A percentile compares a stretch with the other conserved stretches of the same genome.
phyloP scores from a whole-genome alignment of 2,797 vertebrate species.

The Diplodus puntazzo region DNA sequence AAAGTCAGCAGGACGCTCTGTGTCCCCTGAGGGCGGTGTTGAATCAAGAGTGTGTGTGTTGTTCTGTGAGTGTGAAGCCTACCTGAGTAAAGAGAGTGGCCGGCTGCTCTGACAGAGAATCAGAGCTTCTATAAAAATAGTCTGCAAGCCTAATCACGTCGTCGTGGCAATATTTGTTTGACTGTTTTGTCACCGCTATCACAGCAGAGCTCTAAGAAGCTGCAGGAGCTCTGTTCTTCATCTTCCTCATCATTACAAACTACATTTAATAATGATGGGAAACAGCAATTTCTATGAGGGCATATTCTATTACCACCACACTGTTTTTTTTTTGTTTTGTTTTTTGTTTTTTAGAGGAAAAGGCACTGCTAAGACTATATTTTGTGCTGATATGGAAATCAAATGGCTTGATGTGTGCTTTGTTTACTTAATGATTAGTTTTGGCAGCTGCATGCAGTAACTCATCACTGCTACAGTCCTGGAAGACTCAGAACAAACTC shows the following conservation, averaged over 20 bases:
- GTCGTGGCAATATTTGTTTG: background rate
- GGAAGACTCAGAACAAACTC: conserved; percentile 13
- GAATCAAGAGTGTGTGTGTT: conserved; percentile 28
- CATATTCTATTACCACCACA: background rate
- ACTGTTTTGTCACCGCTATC: conserved; percentile 24
- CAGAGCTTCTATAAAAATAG: conserved; percentile 37
- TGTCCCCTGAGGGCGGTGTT: conserved; percentile 54
- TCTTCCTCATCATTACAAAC: conserved; percentile 17
- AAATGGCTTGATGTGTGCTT: conserved; percentile 28
- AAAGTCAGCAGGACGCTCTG: conserved; percentile 58
- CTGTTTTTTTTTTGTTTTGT: background rate
- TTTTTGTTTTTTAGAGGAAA: background rate
- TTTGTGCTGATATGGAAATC: conserved; percentile 33
- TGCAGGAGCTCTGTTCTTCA: conserved; percentile 18
- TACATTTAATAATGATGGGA: conserved; percentile 10
- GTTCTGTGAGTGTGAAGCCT: conserved; percentile 23
- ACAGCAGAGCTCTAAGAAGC: conserved; percentile 11
- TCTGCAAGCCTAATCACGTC: conserved; percentile 1
- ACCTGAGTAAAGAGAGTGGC: conserved; percentile 39
- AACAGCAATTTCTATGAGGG: conserved; percentile 12
- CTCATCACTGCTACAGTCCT: conserved; percentile 30
- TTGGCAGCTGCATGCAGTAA: background rate
- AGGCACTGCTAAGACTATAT: background rate
- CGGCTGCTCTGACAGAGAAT: conserved; percentile 40
- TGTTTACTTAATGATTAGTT: conserved; percentile 44